Percentiles rank a stretch among this genome's conserved stretches.
These are phyloP conservation scores for Trochalopteron elliotii DNA, from an alignment of 2,113 vertebrate species.

Conservation along the genomic window DNA sequence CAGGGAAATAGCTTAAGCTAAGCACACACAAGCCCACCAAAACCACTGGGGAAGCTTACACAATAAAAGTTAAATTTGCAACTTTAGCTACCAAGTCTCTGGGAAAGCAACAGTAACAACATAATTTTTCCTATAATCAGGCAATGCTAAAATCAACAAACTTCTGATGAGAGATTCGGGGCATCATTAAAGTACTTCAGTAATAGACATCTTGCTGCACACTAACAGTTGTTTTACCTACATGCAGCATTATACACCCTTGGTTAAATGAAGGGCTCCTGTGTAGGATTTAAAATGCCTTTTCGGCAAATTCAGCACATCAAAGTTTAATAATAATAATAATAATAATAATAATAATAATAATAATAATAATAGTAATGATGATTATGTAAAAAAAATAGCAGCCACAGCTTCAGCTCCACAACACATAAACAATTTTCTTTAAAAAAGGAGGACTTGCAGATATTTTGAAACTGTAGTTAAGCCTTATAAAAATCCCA, in stretches of 20 bases:
- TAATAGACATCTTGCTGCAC: background rate
- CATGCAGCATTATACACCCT: background rate
- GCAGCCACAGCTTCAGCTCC: background rate
- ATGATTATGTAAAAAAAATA: too few relatives aligned
- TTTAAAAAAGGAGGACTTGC: background rate
- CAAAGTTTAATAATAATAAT: background rate
- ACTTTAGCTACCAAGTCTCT: background rate
- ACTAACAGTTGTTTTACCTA: background rate
- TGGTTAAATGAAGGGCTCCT: background rate
- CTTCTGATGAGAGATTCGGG: background rate
- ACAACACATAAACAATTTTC: background rate
- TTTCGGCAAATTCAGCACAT: background rate
- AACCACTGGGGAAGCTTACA: background rate
- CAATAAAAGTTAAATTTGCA: background rate
- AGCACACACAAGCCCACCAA: background rate
- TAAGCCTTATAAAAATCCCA: background rate
- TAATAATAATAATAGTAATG: background rate
- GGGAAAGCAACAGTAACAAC: background rate
- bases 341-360: background rate
- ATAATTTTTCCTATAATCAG: background rate
- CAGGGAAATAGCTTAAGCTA: background rate
- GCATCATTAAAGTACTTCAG: background rate
- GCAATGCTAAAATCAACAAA: background rate
- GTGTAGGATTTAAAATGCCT: background rate
- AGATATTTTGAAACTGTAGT: background rate